Evolutionary conservation across 2,888 invertebrate species (phyloP).

Genomic region (Crioceris asparagi): DNA sequence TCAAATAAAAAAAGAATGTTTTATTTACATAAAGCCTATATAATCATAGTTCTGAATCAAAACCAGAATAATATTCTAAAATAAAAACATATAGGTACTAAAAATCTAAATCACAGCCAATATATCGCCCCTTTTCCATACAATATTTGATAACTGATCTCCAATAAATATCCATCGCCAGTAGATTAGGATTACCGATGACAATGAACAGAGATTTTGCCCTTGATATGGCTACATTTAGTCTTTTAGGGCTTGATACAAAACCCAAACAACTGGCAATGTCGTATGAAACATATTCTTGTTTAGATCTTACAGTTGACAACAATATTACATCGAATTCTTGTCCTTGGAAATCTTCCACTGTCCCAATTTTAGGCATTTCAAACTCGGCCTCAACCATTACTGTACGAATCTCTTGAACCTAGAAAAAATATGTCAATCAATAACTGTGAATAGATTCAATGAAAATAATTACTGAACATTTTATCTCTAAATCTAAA

Average conservation of each 20-base stretch:
- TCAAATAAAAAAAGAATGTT: too few species aligned
- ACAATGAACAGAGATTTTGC: slow-evolving; percentile 69
- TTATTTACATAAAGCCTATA: too few species aligned
- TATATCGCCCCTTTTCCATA: slow-evolving; percentile 51
- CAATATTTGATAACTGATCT: slow-evolving; percentile 52
- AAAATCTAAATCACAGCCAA: slow-evolving; percentile 48
- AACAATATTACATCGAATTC: slow-evolving; percentile 64
- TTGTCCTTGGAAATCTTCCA: slow-evolving; percentile 82
- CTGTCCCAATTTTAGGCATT: slow-evolving; percentile 62
- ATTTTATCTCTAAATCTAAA: neutral
- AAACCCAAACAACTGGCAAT: slow-evolving; percentile 56
- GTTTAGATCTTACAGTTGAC: slow-evolving; percentile 53
- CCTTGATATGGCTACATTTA: slow-evolving; percentile 85
- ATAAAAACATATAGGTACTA: neutral
- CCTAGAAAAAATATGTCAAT: slow-evolving; percentile 37
- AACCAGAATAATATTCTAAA: neutral
- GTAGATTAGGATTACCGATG: slow-evolving; percentile 71
- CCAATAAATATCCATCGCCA: slow-evolving; percentile 60
- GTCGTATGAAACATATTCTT: slow-evolving; percentile 37
- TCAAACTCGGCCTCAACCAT: slow-evolving; percentile 43
- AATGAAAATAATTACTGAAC: too few species aligned
- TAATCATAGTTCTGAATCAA: too few species aligned
- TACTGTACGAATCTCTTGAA: slow-evolving; percentile 49
- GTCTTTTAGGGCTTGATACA: slow-evolving; percentile 60
- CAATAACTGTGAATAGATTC: neutral